These are phyloP conservation scores for Timema podura DNA, from an alignment of 2,888 invertebrate species.

Conservation along the genomic window DNA sequence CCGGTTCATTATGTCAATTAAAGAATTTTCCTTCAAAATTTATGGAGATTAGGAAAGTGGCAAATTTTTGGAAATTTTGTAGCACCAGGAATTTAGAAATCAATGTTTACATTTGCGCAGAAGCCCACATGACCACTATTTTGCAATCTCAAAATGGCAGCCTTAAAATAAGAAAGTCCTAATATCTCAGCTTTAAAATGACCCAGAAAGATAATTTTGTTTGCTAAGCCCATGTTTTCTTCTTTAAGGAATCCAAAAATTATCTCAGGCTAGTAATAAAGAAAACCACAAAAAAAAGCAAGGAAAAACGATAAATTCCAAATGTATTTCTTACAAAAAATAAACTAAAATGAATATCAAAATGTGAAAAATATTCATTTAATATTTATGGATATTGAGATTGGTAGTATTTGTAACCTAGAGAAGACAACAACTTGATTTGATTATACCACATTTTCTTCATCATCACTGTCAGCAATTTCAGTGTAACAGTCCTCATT, in stretches of 20 bases:
- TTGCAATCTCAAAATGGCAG: neutral
- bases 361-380: neutral
- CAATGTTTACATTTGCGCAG: slow-evolving; percentile 1
- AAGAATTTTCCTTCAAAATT: neutral
- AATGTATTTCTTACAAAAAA: neutral
- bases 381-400: neutral
- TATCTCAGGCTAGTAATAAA: neutral
- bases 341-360: neutral
- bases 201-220: neutral
- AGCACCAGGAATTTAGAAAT: neutral
- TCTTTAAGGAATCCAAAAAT: neutral
- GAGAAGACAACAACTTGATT: neutral
- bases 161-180: neutral
- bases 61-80: slow-evolving; percentile 7
- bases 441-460: neutral
- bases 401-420: neutral
- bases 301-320: neutral
- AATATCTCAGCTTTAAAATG: neutral
- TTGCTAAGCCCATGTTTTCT: neutral
- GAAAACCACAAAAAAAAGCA: neutral
- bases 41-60: neutral
- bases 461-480: slow-evolving; percentile 5
- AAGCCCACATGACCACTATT: neutral
- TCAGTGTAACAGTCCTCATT: slow-evolving; percentile 4
- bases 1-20: slow-evolving; percentile 2